Base-by-base conservation (phyloP, 2,797 vertebrate genomes). In the Bradypus variegatus region DNA sequence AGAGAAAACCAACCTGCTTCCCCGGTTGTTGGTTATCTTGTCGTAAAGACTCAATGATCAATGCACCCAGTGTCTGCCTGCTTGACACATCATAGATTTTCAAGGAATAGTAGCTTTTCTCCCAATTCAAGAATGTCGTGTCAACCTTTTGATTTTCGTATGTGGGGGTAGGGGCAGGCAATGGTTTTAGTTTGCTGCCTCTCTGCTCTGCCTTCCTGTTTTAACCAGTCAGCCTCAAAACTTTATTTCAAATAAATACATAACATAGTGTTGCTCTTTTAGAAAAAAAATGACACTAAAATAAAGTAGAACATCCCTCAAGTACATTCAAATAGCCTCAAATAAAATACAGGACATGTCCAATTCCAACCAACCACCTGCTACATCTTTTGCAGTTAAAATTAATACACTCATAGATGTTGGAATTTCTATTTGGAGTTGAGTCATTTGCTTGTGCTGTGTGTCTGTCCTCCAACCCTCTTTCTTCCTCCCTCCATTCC, bases 241-340 rank as follows among this genome's bases (percentile, higher is more conserved):
- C 23, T 23, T 58, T 11, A 23, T 70, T 58, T 75, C 62, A 85
- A 19, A 53, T 27, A 77, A 55, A 88, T 45, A 89, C 9, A 41
- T 53, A 87, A 48, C 15, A 67, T 36, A 77, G 58, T 48, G 31
- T 65, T 8, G 2, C 23, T 88, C 29, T 88, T 86, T 67, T 55
- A 45, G 29, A 75, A 76, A 23, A 36, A 33, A 90, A 86, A 83
- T 60, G 79, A 82, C 45, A 58, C n/a, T 69, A 45, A 84, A 88
- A 88, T 89, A 78, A 94, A 91, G 55, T 45, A 86, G 92, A 92
- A 58, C 29, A 53, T 38, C 62, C 48, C 23, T 85, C 13, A 23
- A 45, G 18, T 75, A 36, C 55, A 70, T 3, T 70, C 60, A 86
- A 92, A 65, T 76, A 67, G 48, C n/a, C 79, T 79, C 29, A 92